Evolutionary conservation across 2,888 invertebrate genomes (phyloP), one percentile per base, ranked within the genome.

Genomic region (Dynastes maya): DNA sequence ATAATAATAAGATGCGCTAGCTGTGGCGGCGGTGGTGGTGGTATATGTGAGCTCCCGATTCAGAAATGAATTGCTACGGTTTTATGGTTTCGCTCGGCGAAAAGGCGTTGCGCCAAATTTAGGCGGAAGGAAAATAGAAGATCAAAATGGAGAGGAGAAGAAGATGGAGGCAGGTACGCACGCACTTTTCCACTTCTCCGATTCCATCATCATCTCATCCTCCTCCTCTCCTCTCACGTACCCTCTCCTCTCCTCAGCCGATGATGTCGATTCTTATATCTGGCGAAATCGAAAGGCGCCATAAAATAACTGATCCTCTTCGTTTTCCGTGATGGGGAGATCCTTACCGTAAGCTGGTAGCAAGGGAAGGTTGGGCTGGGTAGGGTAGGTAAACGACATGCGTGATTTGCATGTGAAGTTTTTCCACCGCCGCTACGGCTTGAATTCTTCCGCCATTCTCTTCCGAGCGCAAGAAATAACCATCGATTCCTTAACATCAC

Each of bases 381-480:
- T 2, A 8, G 37, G 82, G 84, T 85, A 51, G 58, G 71, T 86
- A 86, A 87, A 87, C 86, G 87, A 86, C 86, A 87, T 86, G 87
- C 87, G 87, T 86, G 88, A 88, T 88, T 88, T 88, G 88, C 88
- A 88, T 88, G 86, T 87, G 86, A 84, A 87, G 85, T 84, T 65
- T 71, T 71, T 58, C 32, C 27, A 27, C 11, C 27, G 27, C 32
- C 63, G 11, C n/a, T 29, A 22, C 61, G 4, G 61, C 11, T 11
- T 16, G n/a, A 3, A 27, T 63, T 8, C 32, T 53, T 71, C 32
- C 32, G 32, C 11, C 45, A 45, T 37, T 8, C 16, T 55, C 37
- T 16, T 55, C 64, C 76, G 61, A 68, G 70, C 58, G 13, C 5
- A 29, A 63, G 27, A 32, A 63, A 63, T 63, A 65, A 78, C 74